Percentiles rank a stretch among this genome's conserved stretches.
phyloP scores from a whole-genome alignment of 1,140 invertebrate species.

The Drosophila repleta region DNA sequence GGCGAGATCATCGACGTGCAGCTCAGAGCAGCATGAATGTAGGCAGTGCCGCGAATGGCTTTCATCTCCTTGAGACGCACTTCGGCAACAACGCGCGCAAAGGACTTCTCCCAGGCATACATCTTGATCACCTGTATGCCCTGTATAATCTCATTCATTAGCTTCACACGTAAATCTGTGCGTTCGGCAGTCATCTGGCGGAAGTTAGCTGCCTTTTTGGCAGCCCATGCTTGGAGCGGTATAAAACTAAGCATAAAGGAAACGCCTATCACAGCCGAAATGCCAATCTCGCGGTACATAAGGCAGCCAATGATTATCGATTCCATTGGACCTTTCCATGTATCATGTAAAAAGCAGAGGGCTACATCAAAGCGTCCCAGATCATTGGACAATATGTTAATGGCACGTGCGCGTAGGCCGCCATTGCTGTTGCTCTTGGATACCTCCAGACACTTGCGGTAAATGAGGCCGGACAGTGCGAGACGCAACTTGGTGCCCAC shows the following conservation, averaged over 20 bases:
- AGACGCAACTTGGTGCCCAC: constrained; percentile 91
- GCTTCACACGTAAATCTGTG: constrained; percentile 92
- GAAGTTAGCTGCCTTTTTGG: constrained; percentile 87
- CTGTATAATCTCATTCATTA: constrained; percentile 93
- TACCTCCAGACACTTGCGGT: constrained; percentile 90
- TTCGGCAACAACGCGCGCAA: constrained; percentile 88
- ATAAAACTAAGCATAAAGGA: constrained; percentile 91
- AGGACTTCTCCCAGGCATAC: constrained; percentile 95
- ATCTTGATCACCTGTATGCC: constrained; percentile 95
- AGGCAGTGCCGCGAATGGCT: constrained; percentile 85
- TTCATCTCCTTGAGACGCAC: constrained; percentile 87
- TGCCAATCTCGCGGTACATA: constrained; percentile 90
- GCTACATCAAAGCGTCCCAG: constrained; percentile 89
- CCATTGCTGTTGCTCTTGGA: constrained; percentile 89
- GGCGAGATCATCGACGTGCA: constrained; percentile 88
- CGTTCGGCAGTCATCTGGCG: constrained; percentile 85
- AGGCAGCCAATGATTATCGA: constrained; percentile 90
- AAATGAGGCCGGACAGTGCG: constrained; percentile 91
- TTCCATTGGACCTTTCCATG: constrained; percentile 91
- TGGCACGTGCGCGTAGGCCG: constrained; percentile 92
- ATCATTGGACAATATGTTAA: constrained; percentile 95
- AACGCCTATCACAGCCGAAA: constrained; percentile 91
- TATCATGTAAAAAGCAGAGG: constrained; percentile 87
- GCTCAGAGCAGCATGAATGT: constrained; percentile 72
- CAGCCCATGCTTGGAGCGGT: constrained; percentile 92